These are phyloP conservation scores for Drosophila yooni DNA, from an alignment of 2,888 invertebrate species.

Conservation along the genomic window DNA sequence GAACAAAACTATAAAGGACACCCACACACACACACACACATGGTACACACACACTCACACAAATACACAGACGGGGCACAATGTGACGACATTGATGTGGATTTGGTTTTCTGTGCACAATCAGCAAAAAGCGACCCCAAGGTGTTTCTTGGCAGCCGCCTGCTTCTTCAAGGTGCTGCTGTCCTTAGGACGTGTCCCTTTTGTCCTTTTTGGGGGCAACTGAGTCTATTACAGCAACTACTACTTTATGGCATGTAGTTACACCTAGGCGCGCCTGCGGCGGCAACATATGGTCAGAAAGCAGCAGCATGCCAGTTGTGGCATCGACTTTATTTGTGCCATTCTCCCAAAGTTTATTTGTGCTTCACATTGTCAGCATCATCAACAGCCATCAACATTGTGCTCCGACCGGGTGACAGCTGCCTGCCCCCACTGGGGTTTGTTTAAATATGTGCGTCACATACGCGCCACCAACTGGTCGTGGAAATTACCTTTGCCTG, in stretches of 20 bases:
- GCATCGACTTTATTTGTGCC: constrained; percentile 42
- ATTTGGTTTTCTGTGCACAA: constrained; percentile 75
- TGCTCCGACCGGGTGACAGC: constrained; percentile 63
- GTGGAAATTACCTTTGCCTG: constrained; percentile 69
- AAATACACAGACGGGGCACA: constrained; percentile 43
- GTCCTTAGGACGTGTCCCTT: constrained; percentile 54
- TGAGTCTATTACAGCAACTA: constrained; percentile 70
- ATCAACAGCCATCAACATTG: constrained; percentile 73
- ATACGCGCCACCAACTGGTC: constrained; percentile 67
- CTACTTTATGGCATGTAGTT: constrained; percentile 80
- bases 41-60: constrained; percentile 19
- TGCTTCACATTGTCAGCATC: constrained; percentile 60
- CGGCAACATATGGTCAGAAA: constrained; percentile 75
- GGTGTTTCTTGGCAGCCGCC: constrained; percentile 60
- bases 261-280: constrained; percentile 75
- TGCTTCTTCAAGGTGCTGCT: constrained; percentile 50
- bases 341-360: constrained; percentile 74
- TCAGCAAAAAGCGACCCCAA: constrained; percentile 76
- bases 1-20: constrained; percentile 77
- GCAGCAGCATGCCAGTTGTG: constrained; percentile 18
- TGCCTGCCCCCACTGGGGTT: constrained; percentile 52
- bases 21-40: constrained; percentile 34
- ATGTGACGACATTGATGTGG: constrained; percentile 77
- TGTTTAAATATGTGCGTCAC: constrained; percentile 80
- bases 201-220: constrained; percentile 37